A percentile compares a stretch with the other conserved stretches of the same genome.
Conservation (phyloP, 2,113 vertebrate genomes). For the Nesogale talazaci region DNA sequence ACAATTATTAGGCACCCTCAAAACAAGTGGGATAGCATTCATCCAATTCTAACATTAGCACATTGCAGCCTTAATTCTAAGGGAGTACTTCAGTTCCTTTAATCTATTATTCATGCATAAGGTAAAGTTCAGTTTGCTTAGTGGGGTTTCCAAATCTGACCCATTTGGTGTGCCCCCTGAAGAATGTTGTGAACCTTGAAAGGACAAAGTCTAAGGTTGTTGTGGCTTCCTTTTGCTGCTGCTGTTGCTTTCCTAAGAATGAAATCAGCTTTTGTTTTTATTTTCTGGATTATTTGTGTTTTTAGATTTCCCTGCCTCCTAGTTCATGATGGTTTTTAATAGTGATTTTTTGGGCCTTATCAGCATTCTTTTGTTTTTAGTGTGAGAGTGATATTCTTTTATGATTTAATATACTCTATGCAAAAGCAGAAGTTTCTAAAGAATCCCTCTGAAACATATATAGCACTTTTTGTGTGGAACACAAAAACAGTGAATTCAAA, state of each 20-base stretch:
- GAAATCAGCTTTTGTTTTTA: neutral
- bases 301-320: neutral
- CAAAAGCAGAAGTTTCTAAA: neutral
- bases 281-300: constrained; percentile 7
- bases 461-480: neutral
- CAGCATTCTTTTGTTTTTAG: neutral
- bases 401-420: neutral
- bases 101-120: no score
- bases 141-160: no score
- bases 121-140: no score
- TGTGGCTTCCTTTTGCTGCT: neutral
- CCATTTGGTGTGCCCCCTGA: no score
- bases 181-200: no score
- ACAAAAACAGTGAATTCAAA: neutral
- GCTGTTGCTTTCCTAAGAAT: neutral
- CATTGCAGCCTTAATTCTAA: no score
- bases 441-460: neutral
- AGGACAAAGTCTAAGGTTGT: no score
- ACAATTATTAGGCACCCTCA: no score
- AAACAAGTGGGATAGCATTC: no score
- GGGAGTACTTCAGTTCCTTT: no score
- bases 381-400: neutral
- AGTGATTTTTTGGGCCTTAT: neutral
- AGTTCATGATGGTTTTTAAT: neutral
- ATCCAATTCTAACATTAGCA: no score